Base-by-base conservation (phyloP, 1,140 invertebrate species). In the Calliopsis andreniformis region DNA sequence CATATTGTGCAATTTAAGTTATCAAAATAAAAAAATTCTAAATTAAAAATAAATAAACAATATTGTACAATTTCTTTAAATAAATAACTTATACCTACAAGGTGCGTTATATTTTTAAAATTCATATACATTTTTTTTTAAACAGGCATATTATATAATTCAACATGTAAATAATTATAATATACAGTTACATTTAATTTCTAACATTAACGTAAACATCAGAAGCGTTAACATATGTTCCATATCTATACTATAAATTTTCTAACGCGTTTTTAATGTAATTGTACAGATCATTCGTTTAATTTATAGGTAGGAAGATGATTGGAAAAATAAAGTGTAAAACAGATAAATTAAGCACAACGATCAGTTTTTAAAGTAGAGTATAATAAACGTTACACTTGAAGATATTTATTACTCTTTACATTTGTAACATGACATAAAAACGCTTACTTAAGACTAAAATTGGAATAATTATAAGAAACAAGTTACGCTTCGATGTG, bases 151-250 rank as follows among this genome's bases (percentile, higher is more conserved):
- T 51, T 63, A 42, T 25, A 30, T 59, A 20, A 55, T 56, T 20
- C n/a, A 49, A 51, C 16, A 49, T 61, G 45, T 61, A 71, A 59
- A 59, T 59, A 59, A 59, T 63, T 16, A 47, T 63, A 62, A 49
- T 28, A 10, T 49, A 23, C 42, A 49, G 43, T 61, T 71, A 28
- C 14, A 39, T 49, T 45, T 71, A 71, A 5, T 18, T 35, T 32
- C n/a, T 66, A 66, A 73, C 3, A 55, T 55, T 18, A 55, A 64
- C 39, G 10, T 73, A 66, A 73, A 72, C 35, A 72, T 72, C 61
- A 5, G 39, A 64, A 72, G 70, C 59, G 20, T 73, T 64, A 73
- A 73, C 16, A 32, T 53, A 28, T 55, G 35, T 69, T 45, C 43
- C n/a, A 45, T 58, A 25, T 18, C 20, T 66, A 66, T 4, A 53